Evolutionary conservation across 2,113 vertebrate species (phyloP).

Genomic region (Oceanites oceanicus): DNA sequence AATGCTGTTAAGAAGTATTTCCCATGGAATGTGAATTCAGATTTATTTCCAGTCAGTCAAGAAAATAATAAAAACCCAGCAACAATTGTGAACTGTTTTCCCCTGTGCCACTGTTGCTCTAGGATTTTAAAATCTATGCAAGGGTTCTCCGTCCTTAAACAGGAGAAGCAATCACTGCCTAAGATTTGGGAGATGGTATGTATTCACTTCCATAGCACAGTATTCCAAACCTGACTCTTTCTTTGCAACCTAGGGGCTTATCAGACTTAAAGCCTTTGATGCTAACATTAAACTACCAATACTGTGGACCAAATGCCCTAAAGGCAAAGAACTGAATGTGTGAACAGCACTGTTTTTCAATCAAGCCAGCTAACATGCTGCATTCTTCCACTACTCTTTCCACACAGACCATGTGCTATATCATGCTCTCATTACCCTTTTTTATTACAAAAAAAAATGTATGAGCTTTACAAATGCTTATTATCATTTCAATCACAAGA

Average conservation of each 20-base stretch:
- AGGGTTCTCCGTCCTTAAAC: not conserved
- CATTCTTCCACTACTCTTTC: not conserved
- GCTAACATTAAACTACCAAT: not conserved
- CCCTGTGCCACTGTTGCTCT: not conserved
- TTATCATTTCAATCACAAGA: not conserved
- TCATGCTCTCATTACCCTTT: not conserved
- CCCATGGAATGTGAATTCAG: not conserved
- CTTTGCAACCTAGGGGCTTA: not conserved
- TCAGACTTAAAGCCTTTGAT: not conserved
- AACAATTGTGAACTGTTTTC: not conserved
- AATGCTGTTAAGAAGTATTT: not conserved
- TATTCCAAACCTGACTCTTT: not conserved
- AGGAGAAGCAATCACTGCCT: not conserved
- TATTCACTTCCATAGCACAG: not conserved
- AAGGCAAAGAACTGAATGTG: not conserved
- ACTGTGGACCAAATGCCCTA: not conserved
- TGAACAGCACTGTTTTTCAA: not conserved
- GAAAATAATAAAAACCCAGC: not conserved
- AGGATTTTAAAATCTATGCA: not conserved
- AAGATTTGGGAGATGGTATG: not conserved
- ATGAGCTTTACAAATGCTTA: not conserved
- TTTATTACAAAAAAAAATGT: not conserved
- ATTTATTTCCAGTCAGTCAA: not conserved
- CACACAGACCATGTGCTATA: not conserved
- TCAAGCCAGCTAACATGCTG: not conserved